Conservation (phyloP, 1,140 invertebrate species). For the Nasonia vitripennis region DNA sequence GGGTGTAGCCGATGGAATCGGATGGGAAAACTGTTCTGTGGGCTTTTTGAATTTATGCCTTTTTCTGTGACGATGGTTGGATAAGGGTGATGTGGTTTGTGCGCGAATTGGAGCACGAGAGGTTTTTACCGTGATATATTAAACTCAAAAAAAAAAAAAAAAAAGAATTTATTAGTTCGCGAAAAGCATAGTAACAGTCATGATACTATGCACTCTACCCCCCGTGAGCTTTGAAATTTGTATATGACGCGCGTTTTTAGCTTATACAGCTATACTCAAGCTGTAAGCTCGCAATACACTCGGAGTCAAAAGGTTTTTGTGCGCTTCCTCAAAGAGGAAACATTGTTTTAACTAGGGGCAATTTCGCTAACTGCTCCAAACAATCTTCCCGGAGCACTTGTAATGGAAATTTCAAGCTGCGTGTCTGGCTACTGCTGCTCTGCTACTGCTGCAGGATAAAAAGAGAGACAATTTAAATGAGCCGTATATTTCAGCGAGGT, state of each 20-base stretch:
- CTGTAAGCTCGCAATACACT: neutral
- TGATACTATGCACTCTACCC: too few relatives aligned
- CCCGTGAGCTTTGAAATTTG: too few relatives aligned
- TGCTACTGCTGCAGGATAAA: neutral
- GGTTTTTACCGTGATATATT: too few relatives aligned
- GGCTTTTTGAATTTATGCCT: neutral
- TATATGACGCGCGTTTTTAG: too few relatives aligned
- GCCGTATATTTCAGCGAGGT: neutral
- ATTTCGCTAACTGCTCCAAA: constrained; percentile 26
- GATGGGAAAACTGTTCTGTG: neutral
- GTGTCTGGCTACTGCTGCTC: neutral
- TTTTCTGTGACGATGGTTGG: too few relatives aligned
- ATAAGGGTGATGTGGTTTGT: too few relatives aligned
- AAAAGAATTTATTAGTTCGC: too few relatives aligned
- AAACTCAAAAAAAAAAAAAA: too few relatives aligned
- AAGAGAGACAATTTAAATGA: constrained; percentile 12
- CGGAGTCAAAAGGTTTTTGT: neutral
- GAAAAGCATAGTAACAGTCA: too few relatives aligned
- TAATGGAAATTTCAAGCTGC: constrained; percentile 18
- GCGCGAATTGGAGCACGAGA: too few relatives aligned
- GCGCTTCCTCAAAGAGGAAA: neutral
- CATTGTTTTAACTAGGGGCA: constrained; percentile 26
- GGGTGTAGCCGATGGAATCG: neutral
- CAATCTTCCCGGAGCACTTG: constrained; percentile 9
- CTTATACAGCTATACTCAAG: too few relatives aligned